Base-by-base conservation (phyloP, 2,888 invertebrate genomes). In the Eupithecia subumbrata region DNA sequence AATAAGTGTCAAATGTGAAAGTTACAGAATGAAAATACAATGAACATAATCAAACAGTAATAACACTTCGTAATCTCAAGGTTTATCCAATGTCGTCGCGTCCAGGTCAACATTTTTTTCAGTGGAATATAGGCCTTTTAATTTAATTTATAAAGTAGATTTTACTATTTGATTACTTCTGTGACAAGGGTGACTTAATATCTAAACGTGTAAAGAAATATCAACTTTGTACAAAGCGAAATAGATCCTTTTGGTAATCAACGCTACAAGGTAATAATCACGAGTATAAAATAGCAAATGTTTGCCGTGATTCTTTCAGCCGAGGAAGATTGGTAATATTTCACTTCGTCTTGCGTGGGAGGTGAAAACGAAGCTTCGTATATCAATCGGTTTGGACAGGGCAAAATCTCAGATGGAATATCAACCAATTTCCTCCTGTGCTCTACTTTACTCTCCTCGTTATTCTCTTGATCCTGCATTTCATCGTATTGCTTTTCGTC, bases 271-370 rank as follows among this genome's bases (percentile, higher is more conserved):
- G 85, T 78, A 73, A 79, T 83, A 70, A 82, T 79, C 63, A 87
- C 34, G 34, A 86, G 77, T 34, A 84, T 43, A 72, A 85, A 68
- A 74, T 88, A 81, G 82, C 82, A 76, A 70, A 82, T 73, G 63
- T 84, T 82, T 73, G 82, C 79, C 45, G 84, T 76, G 48, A 81
- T 71, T 66, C 74, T 82, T 37, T 72, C 79, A 80, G 87, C 85
- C 25, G 91, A 90, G 60, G 92, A 91, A 45, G 93, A 86, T 82
- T 92, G 90, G 82, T 91, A 94, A 84, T 92, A 93, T 83, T 91
- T 94, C 30, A 94, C 94, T 87, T 94, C 94, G 64, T 94, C 93
- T 83, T 94, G 94, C 34, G 93, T 93, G 0, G 94, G 94, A 0
- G 92, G 92, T 0, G 93, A 92, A 63, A 88, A 92, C 0, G 92